Base-by-base conservation (phyloP, 2,797 vertebrate species). In the Gymnoscopelus braueri region DNA sequence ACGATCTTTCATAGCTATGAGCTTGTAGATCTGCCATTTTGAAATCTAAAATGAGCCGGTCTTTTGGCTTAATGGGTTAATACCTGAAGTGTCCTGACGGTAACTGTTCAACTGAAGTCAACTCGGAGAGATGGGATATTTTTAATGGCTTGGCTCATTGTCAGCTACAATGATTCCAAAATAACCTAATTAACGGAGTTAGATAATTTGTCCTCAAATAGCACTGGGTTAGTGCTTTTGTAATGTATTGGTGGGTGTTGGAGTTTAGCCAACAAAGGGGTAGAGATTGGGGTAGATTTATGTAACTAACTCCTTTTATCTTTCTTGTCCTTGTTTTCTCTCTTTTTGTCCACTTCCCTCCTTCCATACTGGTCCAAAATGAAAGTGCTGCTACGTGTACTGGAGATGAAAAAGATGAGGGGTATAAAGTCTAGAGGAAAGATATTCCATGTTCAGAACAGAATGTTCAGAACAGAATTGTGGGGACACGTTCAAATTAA, bases 271-370 rank as follows among this genome's bases (percentile, higher is more conserved):
- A 54, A 24, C 52, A 52, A 70, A 76, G 72, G 75, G 71, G 61
- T 71, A 84, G 77, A 83, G 80, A 80, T 48, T 54, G 65, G 68
- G 75, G 62, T 65, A 79, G 79, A 78, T 80, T 80, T 75, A 78
- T 69, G 74, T 71, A 84, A 87, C 78, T 88, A 84, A 88, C 83
- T 78, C 80, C 84, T 85, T 73, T 73, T 8, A 44, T 87, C 74
- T 79, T 73, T 81, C 66, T 85, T 66, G 83, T 80, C 81, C 81
- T 76, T 83, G 86, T 78, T 81, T 79, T 86, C 78, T 80, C 84
- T 84, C 72, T 78, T 83, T 81, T 86, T 89, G 84, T 87, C 80
- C 89, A 81, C 88, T 85, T 84, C 84, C 86, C 77, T 89, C 82
- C 88, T 87, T 88, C 84, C 89, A 79, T 86, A 92, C 86, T 83